These are phyloP conservation scores for Passer montanus DNA, from an alignment of 2,113 vertebrate genomes.

Conservation along the genomic window DNA sequence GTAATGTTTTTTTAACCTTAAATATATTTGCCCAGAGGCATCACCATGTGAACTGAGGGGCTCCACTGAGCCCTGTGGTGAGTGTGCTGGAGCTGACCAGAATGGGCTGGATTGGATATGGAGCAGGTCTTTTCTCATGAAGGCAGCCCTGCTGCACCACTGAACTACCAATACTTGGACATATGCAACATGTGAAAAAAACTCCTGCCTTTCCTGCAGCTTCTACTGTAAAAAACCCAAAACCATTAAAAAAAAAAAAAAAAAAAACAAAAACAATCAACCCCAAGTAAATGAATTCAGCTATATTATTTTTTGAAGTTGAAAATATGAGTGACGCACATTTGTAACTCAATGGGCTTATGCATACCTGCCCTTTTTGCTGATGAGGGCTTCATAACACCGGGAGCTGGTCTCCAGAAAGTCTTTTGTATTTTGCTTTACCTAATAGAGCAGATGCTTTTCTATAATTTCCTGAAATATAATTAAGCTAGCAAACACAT, in stretches of 20 bases:
- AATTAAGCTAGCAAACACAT: no score
- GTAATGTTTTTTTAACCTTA: not conserved
- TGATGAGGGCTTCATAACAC: not conserved
- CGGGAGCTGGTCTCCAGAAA: no score
- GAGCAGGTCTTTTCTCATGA: not conserved
- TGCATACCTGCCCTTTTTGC: not conserved
- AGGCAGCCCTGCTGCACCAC: accelerated
- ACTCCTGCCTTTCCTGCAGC: not conserved
- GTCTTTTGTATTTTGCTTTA: no score
- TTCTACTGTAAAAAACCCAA: not conserved
- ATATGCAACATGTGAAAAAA: accelerated
- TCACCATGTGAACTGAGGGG: no score
- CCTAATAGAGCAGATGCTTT: no score
- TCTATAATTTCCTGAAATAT: no score
- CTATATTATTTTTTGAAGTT: not conserved
- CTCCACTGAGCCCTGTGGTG: not conserved
- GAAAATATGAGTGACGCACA: not conserved
- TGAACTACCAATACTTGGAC: not conserved
- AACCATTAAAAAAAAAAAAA: not conserved
- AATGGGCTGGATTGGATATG: not conserved
- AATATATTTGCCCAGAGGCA: not conserved
- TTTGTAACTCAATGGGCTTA: not conserved
- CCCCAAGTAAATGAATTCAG: not conserved
- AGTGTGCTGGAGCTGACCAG: accelerated
- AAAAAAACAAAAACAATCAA: no score